Conservation (phyloP, 2,888 invertebrate species). For the Nemoura dubitans region DNA sequence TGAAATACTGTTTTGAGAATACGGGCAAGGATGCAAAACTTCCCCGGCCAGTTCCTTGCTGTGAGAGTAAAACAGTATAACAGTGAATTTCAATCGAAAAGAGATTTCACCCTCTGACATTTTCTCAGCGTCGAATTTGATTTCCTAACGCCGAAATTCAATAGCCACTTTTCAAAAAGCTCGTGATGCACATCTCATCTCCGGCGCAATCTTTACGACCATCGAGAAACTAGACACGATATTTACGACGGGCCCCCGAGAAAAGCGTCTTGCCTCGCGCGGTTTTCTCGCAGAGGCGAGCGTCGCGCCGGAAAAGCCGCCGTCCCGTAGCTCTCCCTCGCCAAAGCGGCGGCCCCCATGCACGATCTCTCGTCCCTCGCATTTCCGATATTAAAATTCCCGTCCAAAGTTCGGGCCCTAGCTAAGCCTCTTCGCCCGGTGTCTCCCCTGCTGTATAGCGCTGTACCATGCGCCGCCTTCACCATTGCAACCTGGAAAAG, state of each 20-base stretch:
- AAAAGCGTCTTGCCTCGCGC: neutral
- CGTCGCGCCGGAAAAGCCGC: neutral
- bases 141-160: neutral
- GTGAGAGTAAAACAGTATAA: too few relatives aligned
- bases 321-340: neutral
- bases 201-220: slow-evolving; percentile 1
- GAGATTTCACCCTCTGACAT: neutral
- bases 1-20: too few relatives aligned
- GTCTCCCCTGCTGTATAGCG: neutral
- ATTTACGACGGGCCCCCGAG: neutral
- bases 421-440: neutral
- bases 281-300: neutral
- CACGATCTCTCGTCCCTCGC: slow-evolving; percentile 10
- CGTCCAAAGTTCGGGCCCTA: slow-evolving; percentile 23
- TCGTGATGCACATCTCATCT: neutral
- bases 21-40: too few relatives aligned
- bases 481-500: neutral
- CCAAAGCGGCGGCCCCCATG: neutral
- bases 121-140: neutral
- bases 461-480: neutral
- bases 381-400: slow-evolving; percentile 32
- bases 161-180: neutral
- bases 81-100: too few relatives aligned
- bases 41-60: too few relatives aligned
- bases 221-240: neutral